Evolutionary conservation across 2,888 invertebrate species (phyloP), one percentile per base, ranked within the genome.

Genomic region (Ptychoptera albimana): DNA sequence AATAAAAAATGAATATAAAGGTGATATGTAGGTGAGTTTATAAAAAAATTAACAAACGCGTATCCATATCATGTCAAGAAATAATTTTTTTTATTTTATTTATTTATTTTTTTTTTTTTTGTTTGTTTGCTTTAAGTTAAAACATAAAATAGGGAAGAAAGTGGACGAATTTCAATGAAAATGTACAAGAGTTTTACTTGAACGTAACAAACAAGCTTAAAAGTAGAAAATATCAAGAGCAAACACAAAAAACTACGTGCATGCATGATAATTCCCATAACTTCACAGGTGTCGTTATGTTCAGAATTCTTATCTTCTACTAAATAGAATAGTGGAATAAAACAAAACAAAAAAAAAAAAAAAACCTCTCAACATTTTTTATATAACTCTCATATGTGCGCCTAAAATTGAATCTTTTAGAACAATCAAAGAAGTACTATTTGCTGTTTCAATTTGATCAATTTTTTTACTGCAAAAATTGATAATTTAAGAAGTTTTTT

Each of bases 361-460:
- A 23, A 23, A 23, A 23, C 32, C 32, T 11, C 32, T 32, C n/a
- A 11, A 11, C 32, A 11, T 32, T n/a, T 9, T n/a, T 32, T 11
- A 32, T 32, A 40, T 15, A 15, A 31, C 40, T 40, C 40, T 40
- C 40, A 15, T 15, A 32, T 40, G 40, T 30, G 40, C 31, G 40
- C 30, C 32, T 40, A 40, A 30, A 40, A n/a, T 32, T 40, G 40
- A 40, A 40, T 40, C 40, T 40, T 40, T 40, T 40, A 40, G 15
- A 40, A 31, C 40, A 40, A 31, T 40, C 40, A 40, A n/a, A 32
- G 11, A 32, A 11, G 32, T 11, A 32, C 9, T 11, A n/a, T 32
- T 9, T n/a, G 6, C n/a, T 11, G 9, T 11, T 32, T 7, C 4
- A 32, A 32, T n/a, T 32, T 32, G 4, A 11, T n/a, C 9, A n/a